These are phyloP conservation scores for Vanessa atalanta DNA, from an alignment of 1,140 invertebrate species.

Conservation along the genomic window DNA sequence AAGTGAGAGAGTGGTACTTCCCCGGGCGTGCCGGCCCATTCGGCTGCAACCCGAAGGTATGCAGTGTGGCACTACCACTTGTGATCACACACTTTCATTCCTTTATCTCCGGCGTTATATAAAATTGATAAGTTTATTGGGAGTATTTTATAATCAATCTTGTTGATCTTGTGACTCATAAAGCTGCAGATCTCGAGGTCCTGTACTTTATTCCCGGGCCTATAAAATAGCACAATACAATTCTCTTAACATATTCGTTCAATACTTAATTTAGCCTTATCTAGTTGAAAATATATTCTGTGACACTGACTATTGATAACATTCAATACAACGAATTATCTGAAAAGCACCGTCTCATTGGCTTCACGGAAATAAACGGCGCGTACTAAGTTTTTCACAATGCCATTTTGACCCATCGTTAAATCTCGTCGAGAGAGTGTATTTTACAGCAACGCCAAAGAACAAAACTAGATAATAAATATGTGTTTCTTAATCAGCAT, in stretches of 20 bases:
- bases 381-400: slow-evolving; percentile 53
- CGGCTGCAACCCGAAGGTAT: too few species aligned
- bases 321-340: slow-evolving; percentile 54
- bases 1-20: too few species aligned
- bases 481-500: not conserved
- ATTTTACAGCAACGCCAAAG: slow-evolving; percentile 16
- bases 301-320: slow-evolving; percentile 32
- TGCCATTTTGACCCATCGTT: slow-evolving; percentile 47
- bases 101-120: too few species aligned
- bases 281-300: not conserved
- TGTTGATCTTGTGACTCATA: too few species aligned
- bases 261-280: not conserved
- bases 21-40: too few species aligned
- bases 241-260: not conserved
- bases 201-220: too few species aligned
- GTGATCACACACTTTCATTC: too few species aligned
- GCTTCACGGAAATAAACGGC: slow-evolving; percentile 45
- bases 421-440: slow-evolving; percentile 31
- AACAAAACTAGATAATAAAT: not conserved
- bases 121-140: too few species aligned
- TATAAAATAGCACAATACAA: too few species aligned
- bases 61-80: too few species aligned
- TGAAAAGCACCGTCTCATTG: slow-evolving; percentile 26
- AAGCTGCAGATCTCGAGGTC: too few species aligned
- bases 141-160: too few species aligned